Conservation (phyloP, 1,140 invertebrate species). For the Meloidogyne hapla region DNA sequence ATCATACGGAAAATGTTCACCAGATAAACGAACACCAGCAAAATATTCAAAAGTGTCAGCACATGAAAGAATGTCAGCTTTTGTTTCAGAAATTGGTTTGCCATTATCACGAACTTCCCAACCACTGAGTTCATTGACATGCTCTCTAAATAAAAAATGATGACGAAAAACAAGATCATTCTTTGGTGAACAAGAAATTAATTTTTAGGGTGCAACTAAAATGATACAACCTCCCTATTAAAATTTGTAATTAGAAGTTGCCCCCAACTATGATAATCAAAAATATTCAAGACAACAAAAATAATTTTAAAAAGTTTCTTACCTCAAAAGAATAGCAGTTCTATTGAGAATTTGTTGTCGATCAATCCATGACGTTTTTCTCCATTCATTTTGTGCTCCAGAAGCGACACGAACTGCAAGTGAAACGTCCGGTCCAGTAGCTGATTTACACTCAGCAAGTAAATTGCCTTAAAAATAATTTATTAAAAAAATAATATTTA, state of each 20-base stretch:
- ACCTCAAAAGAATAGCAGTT: slow-evolving; percentile 14
- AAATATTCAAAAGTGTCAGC: slow-evolving; percentile 62
- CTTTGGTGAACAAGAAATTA: no score
- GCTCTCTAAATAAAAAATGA: slow-evolving; percentile 13
- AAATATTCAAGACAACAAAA: slow-evolving; percentile 3
- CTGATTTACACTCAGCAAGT: background rate
- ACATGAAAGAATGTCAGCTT: slow-evolving; percentile 56
- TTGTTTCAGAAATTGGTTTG: slow-evolving; percentile 59
- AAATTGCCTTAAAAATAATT: background rate
- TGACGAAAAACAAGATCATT: background rate
- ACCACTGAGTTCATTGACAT: slow-evolving; percentile 36
- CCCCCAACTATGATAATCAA: no score
- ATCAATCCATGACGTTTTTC: slow-evolving; percentile 28
- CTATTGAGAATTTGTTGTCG: slow-evolving; percentile 29
- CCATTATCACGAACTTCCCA: slow-evolving; percentile 63
- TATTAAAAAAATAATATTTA: background rate
- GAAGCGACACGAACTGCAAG: background rate
- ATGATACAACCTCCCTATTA: no score
- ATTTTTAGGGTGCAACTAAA: no score
- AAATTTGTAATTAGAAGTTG: no score
- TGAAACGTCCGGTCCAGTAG: background rate
- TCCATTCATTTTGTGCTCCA: slow-evolving; percentile 25
- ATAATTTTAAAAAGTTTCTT: no score
- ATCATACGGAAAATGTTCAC: slow-evolving; percentile 48
- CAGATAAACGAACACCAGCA: slow-evolving; percentile 45